Base-by-base conservation (phyloP, 2,113 vertebrate species). In the Eudyptes chrysolophus region DNA sequence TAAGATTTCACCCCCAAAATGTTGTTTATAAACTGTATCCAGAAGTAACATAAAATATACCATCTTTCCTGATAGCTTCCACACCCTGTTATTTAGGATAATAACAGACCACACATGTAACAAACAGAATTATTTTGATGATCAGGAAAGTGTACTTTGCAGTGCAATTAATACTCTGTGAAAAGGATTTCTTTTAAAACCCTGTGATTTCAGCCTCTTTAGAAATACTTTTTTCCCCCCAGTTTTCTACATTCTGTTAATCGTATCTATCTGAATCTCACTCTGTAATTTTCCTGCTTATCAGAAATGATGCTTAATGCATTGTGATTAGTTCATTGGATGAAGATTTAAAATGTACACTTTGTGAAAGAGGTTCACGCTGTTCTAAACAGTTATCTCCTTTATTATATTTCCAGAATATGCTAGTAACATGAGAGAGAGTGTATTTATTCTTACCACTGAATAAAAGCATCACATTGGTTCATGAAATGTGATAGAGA, bases 311-410 rank as follows among this genome's bases (percentile, higher is more conserved):
- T 76, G 42, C 0, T 65, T 94, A 97, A 93, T 92, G 70, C 76
- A 94, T 68, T 97, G 34, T 92, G 90, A 95, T 96, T 95, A 97
- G 40, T 24, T 52, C 34, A 57, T 2, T 89, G 76, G 58, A 87
- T 32, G n/a, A 48, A 92, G 58, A 92, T 85, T 94, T 79, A 89
- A 86, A 75, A 97, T 95, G 96, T 96, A 61, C 60, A 88, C 90
- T 92, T 84, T 89, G 42, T 89, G 85, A 90, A 89, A 94, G 54
- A 92, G 78, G 71, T 80, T 57, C 49, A 87, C 0, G 0, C 44
- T 84, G 57, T 74, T 92, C 85, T 72, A 71, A 90, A 52, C 24
- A 94, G n/a, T 82, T 84, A 79, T 86, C 54, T 92, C 57, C 38
- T 95, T 90, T 94, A 95, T 92, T 92, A 84, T 86, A 84, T 84